Evolutionary conservation across 1,140 invertebrate genomes (phyloP), one percentile per base, ranked within the genome.

Genomic region (Eciton burchellii): DNA sequence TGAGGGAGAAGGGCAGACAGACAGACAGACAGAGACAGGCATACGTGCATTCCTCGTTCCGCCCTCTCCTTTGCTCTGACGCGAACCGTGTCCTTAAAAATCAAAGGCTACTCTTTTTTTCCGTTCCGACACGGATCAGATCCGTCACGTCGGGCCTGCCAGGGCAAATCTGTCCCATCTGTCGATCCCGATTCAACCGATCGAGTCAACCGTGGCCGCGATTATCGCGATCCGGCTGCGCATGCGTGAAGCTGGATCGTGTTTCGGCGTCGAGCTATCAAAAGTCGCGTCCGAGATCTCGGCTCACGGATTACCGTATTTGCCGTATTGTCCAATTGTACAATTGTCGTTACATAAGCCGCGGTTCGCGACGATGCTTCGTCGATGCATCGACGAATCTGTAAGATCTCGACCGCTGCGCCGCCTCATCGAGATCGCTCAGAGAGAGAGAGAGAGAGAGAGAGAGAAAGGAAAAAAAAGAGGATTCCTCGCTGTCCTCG

Each of bases 111-210:
- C 41, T 35, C 43, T 70, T 68, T 79, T 56, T 70, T 68, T 79
- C 56, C 66, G 52, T 68, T 45, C 71, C 60, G 12, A 19, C n/a
- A 84, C 83, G 82, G 77, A 74, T 81, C 60, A 57, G 56, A 72
- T 49, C 81, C 74, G 68, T 77, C 84, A 72, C 83, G 88, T 89
- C 84, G 84, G 72, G 73, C 84, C 68, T 84, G 86, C 81, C 21
- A 84, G 86, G 77, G 85, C 86, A 82, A 85, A 87, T 88, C 84
- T 87, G 87, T 87, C 86, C 77, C 85, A 87, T 88, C 84, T 87
- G 87, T 87, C 87, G 88, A 88, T 87, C 82, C 85, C 56, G 35
- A 77, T 68, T 68, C n/a, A n/a, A n/a, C n/a, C n/a, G 49, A 70
- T 56, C 49, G 24, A 56, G 45, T 68, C 63, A n/a, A 26, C 12